These are phyloP conservation scores for Anastrepha ludens DNA, from an alignment of 1,140 invertebrate species.

Conservation along the genomic window DNA sequence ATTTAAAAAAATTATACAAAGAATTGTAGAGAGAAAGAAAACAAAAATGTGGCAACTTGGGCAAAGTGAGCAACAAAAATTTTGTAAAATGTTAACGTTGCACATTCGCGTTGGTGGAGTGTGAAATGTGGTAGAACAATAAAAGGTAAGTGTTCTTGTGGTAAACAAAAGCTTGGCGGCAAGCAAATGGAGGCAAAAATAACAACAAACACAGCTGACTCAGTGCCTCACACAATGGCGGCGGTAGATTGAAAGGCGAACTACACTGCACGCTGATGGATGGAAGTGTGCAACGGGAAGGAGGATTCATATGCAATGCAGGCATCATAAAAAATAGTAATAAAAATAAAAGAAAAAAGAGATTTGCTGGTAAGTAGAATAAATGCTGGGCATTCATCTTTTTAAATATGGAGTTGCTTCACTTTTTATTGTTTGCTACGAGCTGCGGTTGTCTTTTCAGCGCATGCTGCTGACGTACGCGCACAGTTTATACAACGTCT, in stretches of 20 bases:
- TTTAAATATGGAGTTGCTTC: background rate
- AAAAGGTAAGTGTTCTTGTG: constrained; percentile 22
- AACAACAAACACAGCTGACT: background rate
- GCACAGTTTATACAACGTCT: background rate
- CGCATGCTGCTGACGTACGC: background rate
- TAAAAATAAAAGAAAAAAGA: background rate
- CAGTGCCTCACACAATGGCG: constrained; percentile 1
- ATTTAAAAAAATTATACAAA: background rate
- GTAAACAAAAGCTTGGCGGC: constrained; percentile 31
- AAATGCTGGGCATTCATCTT: constrained; percentile 7
- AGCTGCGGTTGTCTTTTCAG: constrained; percentile 35
- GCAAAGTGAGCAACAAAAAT: constrained; percentile 2
- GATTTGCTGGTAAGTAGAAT: background rate
- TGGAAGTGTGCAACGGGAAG: background rate
- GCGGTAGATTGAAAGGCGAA: constrained; percentile 40
- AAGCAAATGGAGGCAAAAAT: background rate
- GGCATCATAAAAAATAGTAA: background rate
- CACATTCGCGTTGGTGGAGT: background rate
- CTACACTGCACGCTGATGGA: background rate
- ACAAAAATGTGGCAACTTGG: background rate
- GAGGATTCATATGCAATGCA: background rate
- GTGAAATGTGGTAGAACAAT: constrained; percentile 3
- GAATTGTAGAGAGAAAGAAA: background rate
- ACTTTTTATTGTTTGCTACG: constrained; percentile 14
- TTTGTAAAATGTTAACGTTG: constrained; percentile 13